A percentile compares a stretch with the other conserved stretches of the same genome.
Conservation (phyloP, 1,140 invertebrate genomes). For the Mercenaria mercenaria region DNA sequence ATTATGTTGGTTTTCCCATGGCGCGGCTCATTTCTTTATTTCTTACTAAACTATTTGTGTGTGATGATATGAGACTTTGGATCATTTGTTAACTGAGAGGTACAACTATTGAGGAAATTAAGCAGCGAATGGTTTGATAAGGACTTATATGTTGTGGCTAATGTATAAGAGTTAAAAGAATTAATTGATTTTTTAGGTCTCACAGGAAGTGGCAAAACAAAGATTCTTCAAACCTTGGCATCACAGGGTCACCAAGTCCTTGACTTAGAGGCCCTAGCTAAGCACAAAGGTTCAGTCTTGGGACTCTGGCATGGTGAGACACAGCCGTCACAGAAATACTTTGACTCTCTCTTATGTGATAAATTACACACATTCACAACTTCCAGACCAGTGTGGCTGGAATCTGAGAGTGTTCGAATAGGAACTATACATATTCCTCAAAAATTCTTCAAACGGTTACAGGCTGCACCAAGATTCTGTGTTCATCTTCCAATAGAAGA, state of each 20-base stretch:
- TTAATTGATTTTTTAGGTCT: conserved; percentile 76
- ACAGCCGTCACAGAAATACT: conserved; percentile 76
- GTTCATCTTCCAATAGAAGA: conserved; percentile 72
- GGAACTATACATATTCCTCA: conserved; percentile 69
- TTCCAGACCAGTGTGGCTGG: conserved; percentile 73
- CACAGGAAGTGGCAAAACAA: conserved; percentile 77
- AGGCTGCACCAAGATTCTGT: conserved; percentile 64
- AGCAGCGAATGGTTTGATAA: too few species aligned
- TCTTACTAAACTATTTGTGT: too few species aligned
- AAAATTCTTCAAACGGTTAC: conserved; percentile 68
- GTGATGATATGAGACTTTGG: too few species aligned
- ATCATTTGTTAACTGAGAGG: too few species aligned
- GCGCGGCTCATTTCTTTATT: too few species aligned
- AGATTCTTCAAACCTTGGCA: conserved; percentile 56
- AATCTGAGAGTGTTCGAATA: conserved; percentile 77
- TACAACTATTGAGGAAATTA: too few species aligned
- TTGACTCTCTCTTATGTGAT: conserved; percentile 66
- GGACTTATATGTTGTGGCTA: too few species aligned
- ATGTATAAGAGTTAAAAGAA: too few species aligned
- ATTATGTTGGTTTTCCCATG: too few species aligned
- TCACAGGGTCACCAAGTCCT: conserved; percentile 74
- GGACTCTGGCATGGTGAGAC: conserved; percentile 71
- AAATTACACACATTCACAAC: conserved; percentile 64
- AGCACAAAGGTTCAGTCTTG: conserved; percentile 77
- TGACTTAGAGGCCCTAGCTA: conserved; percentile 75